These are phyloP conservation scores for Stomatorhinus ivindoensis DNA, from an alignment of 2,113 vertebrate genomes.

Conservation along the genomic window DNA sequence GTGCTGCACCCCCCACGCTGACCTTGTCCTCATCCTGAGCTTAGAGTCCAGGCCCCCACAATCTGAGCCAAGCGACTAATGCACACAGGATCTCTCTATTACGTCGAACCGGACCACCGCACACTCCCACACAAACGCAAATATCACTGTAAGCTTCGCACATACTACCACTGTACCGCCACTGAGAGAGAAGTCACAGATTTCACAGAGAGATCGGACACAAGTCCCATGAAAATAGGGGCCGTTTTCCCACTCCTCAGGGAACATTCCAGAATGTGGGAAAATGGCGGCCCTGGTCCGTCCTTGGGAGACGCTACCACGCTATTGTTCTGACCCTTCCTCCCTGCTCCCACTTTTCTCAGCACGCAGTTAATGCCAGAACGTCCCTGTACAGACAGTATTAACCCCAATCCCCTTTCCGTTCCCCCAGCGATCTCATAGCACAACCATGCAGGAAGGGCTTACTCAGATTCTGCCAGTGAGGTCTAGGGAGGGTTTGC, in stretches of 20 bases:
- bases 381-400: constrained; percentile 14
- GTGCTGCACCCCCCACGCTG: not conserved
- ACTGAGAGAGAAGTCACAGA: not conserved
- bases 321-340: not conserved
- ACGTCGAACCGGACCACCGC: not conserved
- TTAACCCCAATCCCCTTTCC: constrained; percentile 35
- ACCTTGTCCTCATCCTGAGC: not conserved
- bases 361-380: not conserved
- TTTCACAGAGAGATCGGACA: not conserved
- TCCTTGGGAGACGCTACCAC: not conserved
- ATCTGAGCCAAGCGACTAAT: not conserved
- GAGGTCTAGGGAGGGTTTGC: constrained; percentile 25
- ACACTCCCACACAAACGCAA: not conserved
- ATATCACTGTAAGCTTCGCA: not conserved
- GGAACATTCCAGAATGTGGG: constrained; percentile 38
- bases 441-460: constrained; percentile 54
- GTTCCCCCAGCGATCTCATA: constrained; percentile 49
- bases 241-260: not conserved
- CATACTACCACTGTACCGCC: not conserved
- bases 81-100: not conserved
- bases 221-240: not conserved
- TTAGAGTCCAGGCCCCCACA: not conserved
- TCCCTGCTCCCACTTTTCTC: not conserved
- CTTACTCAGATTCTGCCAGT: constrained; percentile 41
- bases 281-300: constrained; percentile 38